These are phyloP conservation scores for Pycnonotus jocosus DNA, from an alignment of 2,113 vertebrate genomes.

Conservation along the genomic window DNA sequence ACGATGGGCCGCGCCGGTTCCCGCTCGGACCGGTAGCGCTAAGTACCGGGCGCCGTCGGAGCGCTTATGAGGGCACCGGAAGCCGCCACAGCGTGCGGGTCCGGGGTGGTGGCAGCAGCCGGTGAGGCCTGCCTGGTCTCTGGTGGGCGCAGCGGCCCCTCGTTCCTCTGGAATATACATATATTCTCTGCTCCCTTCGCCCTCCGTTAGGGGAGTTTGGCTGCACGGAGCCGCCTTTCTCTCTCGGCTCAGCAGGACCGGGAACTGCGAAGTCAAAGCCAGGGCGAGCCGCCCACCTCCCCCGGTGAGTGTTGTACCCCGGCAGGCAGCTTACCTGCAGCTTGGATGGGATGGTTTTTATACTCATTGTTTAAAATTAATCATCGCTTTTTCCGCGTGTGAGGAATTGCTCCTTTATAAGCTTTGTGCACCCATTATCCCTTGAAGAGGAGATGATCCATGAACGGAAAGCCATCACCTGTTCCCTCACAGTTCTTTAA, in stretches of 20 bases:
- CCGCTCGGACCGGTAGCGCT: not conserved
- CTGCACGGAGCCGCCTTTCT: not conserved
- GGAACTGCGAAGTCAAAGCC: not conserved
- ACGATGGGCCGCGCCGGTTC: not conserved
- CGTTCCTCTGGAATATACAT: rapidly evolving
- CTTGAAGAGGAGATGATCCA: rapidly evolving
- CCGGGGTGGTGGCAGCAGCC: rapidly evolving
- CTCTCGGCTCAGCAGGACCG: not conserved
- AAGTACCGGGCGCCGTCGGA: not conserved
- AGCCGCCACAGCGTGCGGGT: not conserved
- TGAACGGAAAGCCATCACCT: not conserved
- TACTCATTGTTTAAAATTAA: rapidly evolving
- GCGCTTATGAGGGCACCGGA: not conserved
- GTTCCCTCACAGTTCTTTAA: not conserved
- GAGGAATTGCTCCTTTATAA: not conserved
- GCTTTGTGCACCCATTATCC: not conserved
- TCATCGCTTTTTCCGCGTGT: rapidly evolving
- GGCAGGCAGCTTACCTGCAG: no score
- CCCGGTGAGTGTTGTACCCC: not conserved
- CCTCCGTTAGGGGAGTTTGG: rapidly evolving
- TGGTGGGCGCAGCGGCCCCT: not conserved
- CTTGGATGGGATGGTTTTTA: not conserved
- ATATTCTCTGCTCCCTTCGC: not conserved
- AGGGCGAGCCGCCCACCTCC: not conserved
- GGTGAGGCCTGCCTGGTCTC: no score